Evolutionary conservation across 2,888 invertebrate species (phyloP), one percentile per base, ranked within the genome.

Genomic region (Apamea monoglypha): DNA sequence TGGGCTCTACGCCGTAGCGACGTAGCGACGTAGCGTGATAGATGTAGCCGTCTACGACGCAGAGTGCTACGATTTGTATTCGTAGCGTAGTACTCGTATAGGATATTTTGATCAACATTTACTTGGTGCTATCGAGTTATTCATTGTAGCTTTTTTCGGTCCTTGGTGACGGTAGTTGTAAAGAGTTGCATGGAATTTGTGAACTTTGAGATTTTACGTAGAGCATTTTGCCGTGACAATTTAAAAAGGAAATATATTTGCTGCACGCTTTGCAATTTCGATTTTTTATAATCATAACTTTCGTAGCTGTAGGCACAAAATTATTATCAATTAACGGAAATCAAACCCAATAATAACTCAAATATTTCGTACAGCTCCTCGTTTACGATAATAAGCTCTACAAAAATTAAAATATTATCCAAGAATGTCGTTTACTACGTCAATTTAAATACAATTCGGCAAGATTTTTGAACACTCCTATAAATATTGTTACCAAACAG

Each of bases 31-130:
- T 86, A 87, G 84, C 78, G 84, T 84, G 88, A 89, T 89, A 74
- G 84, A 88, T 89, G 81, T 82, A 87, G 76, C 80, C 82, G 86
- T 87, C 89, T 89, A 83, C 86, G 84, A 4, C 84, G 88, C 75
- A 84, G 86, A 81, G 76, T 75, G 80, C 86, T 87, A 86, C 89
- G 78, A 84, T 86, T 86, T 84, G 81, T 88, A 81, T 81, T 82
- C 84, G 89, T 82, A 82, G 72, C 79, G 61, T n/a, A 69, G 72
- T 70, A n/a, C n/a, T n/a, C n/a, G n/a, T n/a, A 71, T 75, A 68
- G 61, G 72, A 87, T 79, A 85, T 83, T 88, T 73, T 81, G 81
- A 89, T 85, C 66, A 78, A 83, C 76, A 75, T 83, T 88, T 81
- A 70, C 75, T 87, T 70, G 74, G 78, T 76, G 25, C 63, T 80